Conservation (phyloP, 2,113 vertebrate species). For the Excalfactoria chinensis region DNA sequence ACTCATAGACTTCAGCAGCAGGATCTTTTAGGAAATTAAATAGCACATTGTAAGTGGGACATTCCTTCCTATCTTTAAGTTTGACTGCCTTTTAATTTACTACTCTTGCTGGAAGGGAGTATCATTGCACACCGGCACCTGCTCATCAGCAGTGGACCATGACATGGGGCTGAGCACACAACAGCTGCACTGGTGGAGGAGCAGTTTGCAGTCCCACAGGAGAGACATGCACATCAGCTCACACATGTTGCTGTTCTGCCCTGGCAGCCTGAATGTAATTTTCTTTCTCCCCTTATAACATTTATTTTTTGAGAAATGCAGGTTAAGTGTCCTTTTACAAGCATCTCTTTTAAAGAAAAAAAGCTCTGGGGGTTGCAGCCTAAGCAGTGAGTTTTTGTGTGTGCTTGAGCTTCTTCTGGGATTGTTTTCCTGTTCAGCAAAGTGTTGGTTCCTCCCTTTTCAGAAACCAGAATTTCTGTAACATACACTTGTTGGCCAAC, state of each 20-base stretch:
- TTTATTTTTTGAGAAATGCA: neutral
- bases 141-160: rapidly evolving
- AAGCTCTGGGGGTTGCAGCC: neutral
- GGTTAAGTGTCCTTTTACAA: neutral
- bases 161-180: rapidly evolving
- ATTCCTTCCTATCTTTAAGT: neutral
- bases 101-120: neutral
- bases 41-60: rapidly evolving
- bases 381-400: neutral
- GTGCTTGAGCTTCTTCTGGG: neutral
- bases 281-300: neutral
- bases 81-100: neutral
- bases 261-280: neutral
- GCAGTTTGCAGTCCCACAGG: rapidly evolving
- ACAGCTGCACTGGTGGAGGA: neutral
- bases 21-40: neutral
- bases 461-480: neutral
- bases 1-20: neutral
- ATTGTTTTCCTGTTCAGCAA: neutral
- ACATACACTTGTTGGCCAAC: neutral
- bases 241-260: neutral
- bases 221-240: neutral
- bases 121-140: rapidly evolving
- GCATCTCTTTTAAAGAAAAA: neutral
- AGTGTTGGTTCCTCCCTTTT: neutral